phyloP scores from a whole-genome alignment of 2,113 vertebrate genomes.

The Alligator sinensis region DNA sequence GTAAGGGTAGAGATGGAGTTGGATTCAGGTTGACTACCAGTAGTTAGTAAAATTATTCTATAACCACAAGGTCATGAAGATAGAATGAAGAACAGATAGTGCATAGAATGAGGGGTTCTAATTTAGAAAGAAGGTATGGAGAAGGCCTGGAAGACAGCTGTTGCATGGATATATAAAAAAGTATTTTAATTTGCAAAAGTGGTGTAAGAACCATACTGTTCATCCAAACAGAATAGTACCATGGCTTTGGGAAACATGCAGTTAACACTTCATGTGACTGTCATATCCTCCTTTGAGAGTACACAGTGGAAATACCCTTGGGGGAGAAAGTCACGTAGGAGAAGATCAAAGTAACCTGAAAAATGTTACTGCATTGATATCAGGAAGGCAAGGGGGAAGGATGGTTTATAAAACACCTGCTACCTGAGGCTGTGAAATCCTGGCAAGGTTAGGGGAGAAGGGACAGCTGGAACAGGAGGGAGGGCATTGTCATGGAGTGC shows the following conservation, averaged over 20 bases:
- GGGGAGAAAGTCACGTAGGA: slow-evolving; percentile 42
- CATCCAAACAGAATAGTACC: background rate
- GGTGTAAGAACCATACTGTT: background rate
- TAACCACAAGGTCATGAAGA: background rate
- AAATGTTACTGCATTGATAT: background rate
- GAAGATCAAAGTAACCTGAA: slow-evolving; percentile 50
- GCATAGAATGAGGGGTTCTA: background rate
- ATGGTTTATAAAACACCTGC: background rate
- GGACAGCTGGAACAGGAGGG: background rate
- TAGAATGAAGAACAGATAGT: background rate
- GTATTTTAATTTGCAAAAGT: background rate
- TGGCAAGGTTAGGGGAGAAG: background rate
- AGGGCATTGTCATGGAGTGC: background rate
- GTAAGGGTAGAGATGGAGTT: background rate
- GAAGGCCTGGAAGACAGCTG: background rate
- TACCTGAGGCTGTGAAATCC: background rate
- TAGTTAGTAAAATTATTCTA: background rate
- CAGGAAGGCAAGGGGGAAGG: background rate
- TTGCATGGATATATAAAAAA: background rate
- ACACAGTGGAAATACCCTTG: slow-evolving; percentile 48
- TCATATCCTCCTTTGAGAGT: slow-evolving; percentile 28
- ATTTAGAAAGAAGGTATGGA: background rate
- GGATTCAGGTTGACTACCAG: background rate
- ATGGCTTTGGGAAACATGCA: slow-evolving; percentile 27
- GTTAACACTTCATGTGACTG: slow-evolving; percentile 29